Evolutionary conservation across 2,888 invertebrate genomes (phyloP).

Genomic region (Ametastegia equiseti): DNA sequence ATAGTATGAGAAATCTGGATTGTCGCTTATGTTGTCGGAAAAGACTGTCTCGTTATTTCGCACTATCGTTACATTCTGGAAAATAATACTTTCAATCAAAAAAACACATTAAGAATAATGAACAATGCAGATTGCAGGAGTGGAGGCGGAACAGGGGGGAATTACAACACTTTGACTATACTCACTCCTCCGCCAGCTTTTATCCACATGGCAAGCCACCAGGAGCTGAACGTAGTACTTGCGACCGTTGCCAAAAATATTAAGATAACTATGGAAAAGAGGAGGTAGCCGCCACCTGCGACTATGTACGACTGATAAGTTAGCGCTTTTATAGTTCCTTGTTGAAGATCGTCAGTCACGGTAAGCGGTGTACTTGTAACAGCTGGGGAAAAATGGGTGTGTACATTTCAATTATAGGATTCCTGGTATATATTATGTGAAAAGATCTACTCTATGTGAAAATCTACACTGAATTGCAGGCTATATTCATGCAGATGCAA

Average conservation of each 20-base stretch:
- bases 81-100: not conserved
- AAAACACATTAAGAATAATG: not conserved
- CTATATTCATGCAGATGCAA: not conserved
- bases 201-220: slow-evolving; percentile 81
- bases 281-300: slow-evolving; percentile 77
- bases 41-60: slow-evolving; percentile 63
- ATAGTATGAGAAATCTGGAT: slow-evolving; percentile 77
- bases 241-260: slow-evolving; percentile 77
- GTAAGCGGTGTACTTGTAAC: not conserved
- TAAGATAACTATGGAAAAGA: slow-evolving; percentile 73
- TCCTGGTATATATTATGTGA: no score
- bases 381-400: no score
- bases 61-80: slow-evolving; percentile 60
- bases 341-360: not conserved
- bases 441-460: no score
- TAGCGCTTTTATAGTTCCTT: slow-evolving; percentile 70
- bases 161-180: slow-evolving; percentile 35
- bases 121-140: no score
- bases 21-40: slow-evolving; percentile 74
- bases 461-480: not conserved
- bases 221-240: slow-evolving; percentile 78
- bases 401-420: no score
- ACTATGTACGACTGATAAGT: slow-evolving; percentile 77
- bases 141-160: no score
- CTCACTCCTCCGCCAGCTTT: slow-evolving; percentile 72